These are phyloP conservation scores for Lymantria monacha DNA, from an alignment of 2,888 invertebrate genomes.

Conservation along the genomic window DNA sequence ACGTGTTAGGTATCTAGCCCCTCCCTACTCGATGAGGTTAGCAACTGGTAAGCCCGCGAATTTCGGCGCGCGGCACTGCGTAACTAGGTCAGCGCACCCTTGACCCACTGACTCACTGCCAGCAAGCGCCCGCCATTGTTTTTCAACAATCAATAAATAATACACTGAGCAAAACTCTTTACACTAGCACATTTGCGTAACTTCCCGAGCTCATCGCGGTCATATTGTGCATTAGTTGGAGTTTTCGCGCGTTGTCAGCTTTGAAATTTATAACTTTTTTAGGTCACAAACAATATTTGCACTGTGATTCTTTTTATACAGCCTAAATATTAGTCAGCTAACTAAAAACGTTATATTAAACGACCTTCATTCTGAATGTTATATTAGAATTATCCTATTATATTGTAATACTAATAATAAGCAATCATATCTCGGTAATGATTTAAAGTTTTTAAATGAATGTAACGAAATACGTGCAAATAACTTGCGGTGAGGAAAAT, in stretches of 20 bases:
- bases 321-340: neutral
- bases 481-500: constrained; percentile 23
- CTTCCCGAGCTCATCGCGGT: constrained; percentile 53
- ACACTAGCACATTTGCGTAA: constrained; percentile 71
- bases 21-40: constrained; percentile 65
- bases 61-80: constrained; percentile 74
- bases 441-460: constrained; percentile 4
- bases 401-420: constrained; percentile 4
- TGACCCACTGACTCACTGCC: constrained; percentile 81
- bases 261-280: constrained; percentile 49
- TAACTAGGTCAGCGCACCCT: constrained; percentile 76
- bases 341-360: constrained; percentile 12
- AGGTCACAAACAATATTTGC: constrained; percentile 40
- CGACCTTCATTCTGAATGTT: constrained; percentile 54
- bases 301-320: constrained; percentile 21
- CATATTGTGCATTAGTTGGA: constrained; percentile 49
- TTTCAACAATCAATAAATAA: constrained; percentile 82
- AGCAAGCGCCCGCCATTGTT: constrained; percentile 76
- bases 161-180: constrained; percentile 70
- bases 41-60: constrained; percentile 72
- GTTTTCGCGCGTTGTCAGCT: constrained; percentile 55
- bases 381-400: constrained; percentile 32
- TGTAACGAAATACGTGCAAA: constrained; percentile 13
- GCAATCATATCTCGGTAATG: neutral
- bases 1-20: constrained; percentile 38